Conservation (phyloP, 2,797 vertebrate species). For the Characodon lateralis region DNA sequence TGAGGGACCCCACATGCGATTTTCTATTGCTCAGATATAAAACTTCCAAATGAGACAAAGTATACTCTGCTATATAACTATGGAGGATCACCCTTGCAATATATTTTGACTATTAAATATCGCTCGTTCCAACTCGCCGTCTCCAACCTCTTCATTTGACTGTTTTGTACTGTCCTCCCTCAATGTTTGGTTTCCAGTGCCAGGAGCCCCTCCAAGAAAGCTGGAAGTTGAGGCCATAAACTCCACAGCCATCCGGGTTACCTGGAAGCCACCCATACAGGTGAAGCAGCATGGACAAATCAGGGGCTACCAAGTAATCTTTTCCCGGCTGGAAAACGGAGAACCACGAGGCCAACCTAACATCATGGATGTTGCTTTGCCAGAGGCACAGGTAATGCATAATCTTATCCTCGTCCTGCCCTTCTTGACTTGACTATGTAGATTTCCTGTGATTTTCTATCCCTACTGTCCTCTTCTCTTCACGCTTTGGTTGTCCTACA, state of each 20-base stretch:
- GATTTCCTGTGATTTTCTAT: conserved; percentile 53
- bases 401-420: conserved; percentile 30
- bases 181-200: conserved; percentile 75
- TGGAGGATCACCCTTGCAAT: conserved; percentile 42
- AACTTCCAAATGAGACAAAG: neutral
- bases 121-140: neutral
- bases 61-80: conserved; percentile 33
- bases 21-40: neutral
- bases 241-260: conserved; percentile 90
- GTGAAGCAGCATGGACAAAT: conserved; percentile 95
- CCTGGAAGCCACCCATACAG: conserved; percentile 92
- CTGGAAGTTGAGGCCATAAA: conserved; percentile 92
- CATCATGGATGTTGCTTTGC: conserved; percentile 92
- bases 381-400: conserved; percentile 89
- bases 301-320: conserved; percentile 94
- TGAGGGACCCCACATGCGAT: neutral
- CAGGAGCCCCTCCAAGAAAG: conserved; percentile 87
- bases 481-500: conserved; percentile 57
- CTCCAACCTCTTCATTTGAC: conserved; percentile 1
- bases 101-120: conserved; percentile 32
- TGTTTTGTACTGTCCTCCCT: neutral
- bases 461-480: conserved; percentile 45
- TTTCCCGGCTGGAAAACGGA: conserved; percentile 89
- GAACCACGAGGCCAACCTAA: conserved; percentile 90
- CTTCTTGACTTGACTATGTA: conserved; percentile 37